These are phyloP conservation scores for Eupsittula cactorum DNA, from an alignment of 2,113 vertebrate species.

Conservation along the genomic window DNA sequence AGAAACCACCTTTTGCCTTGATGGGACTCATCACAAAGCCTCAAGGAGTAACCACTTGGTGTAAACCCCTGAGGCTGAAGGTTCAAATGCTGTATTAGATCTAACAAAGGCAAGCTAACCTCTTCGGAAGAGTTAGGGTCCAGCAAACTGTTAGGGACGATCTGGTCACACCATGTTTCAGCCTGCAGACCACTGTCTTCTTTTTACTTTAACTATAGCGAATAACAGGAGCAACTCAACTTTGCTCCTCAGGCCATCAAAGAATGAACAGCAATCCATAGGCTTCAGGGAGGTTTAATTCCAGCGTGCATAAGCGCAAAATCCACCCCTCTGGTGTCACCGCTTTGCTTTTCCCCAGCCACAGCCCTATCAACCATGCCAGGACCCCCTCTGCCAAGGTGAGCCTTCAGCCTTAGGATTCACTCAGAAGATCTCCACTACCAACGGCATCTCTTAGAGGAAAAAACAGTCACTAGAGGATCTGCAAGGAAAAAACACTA, in stretches of 20 bases:
- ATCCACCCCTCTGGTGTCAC: background rate
- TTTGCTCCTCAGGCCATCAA: background rate
- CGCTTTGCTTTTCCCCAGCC: background rate
- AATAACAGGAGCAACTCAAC: background rate
- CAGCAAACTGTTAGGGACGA: background rate
- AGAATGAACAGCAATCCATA: background rate
- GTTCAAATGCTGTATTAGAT: background rate
- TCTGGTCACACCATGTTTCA: background rate
- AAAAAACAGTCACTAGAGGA: background rate
- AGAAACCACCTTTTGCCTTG: background rate
- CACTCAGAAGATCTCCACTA: background rate
- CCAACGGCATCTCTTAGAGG: background rate
- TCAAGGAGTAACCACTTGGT: background rate
- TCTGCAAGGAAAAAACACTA: background rate
- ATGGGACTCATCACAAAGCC: background rate
- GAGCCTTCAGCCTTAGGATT: background rate
- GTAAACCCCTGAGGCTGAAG: background rate
- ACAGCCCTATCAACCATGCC: accelerated
- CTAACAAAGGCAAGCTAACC: background rate
- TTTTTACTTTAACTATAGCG: background rate
- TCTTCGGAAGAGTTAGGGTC: background rate
- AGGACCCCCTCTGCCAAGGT: background rate
- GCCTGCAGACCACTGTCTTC: background rate
- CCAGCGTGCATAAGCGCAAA: background rate
- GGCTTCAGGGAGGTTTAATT: accelerated